Evolutionary conservation across 53 echinoderm and acorn worm genomes (phyloP), one percentile per base, ranked within the genome.

Genomic region (Arbacia lixula): DNA sequence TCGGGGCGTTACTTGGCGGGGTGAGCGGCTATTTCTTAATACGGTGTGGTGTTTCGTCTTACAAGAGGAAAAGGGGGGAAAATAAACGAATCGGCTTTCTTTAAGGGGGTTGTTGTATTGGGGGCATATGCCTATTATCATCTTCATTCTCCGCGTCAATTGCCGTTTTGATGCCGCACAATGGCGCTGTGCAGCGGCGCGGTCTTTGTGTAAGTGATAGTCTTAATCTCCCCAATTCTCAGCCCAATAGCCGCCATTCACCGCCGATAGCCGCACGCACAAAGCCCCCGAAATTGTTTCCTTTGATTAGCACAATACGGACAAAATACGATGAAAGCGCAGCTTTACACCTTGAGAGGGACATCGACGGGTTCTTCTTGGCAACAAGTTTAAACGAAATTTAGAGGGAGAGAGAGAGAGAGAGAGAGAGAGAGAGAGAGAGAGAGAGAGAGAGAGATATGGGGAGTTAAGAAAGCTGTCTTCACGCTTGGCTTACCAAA

Each of bases 141-240:
- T 52, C 37, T 57, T 60, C 38, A 58, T 78, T 78, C 34, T 78
- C 28, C 57, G 57, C 60, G 41, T 78, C 78, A 60, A 78, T 78
- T 78, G 78, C 38, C 53, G 58, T 27, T 36, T 78, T 57, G 39
- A 34, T 20, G 78, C 9, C 35, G 26, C 12, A 78, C 78, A 78
- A 60, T 78, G 60, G 78, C 78, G 37, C 21, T 28, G 14, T 38
- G 38, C 39, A 36, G 78, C 78, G 78, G 78, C 60, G 41, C 39
- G 22, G 24, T 60, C 60, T 78, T 78, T 78, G 78, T 58, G 78
- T 78, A 78, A 78, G 40, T 78, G 78, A 78, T 78, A 78, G 78
- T 78, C 78, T 12, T 78, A 78, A 78, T 78, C 78, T 40, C 27
- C 28, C 12, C 60, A 38, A 78, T 60, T 78, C 78, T 36, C 78